Percentiles rank a stretch among this genome's conserved stretches.
Evolutionary conservation across 2,113 vertebrate genomes (phyloP).

Genomic region (Odocoileus virginianus): DNA sequence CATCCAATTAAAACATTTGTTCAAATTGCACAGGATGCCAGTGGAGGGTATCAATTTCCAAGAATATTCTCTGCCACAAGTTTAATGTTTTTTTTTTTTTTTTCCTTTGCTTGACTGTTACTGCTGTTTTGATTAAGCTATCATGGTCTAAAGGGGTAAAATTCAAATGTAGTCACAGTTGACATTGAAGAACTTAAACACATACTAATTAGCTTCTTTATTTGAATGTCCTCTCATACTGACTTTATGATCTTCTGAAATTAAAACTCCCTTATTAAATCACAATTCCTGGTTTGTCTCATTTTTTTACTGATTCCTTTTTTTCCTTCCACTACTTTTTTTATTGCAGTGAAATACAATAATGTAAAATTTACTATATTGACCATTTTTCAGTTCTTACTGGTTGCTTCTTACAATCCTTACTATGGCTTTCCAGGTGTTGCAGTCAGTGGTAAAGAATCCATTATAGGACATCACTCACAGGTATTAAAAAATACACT

Average conservation of each 20-base stretch:
- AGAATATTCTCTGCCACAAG: not conserved
- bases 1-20: constrained; percentile 49
- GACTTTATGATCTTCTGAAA: not conserved
- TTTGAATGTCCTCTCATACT: not conserved
- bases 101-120: not conserved
- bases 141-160: not conserved
- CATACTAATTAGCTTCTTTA: not conserved
- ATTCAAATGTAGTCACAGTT: not conserved
- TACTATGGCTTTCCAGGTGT: not conserved
- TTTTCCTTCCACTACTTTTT: not conserved
- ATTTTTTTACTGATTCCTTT: not conserved
- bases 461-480: not conserved
- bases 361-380: not conserved
- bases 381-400: not conserved
- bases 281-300: not conserved
- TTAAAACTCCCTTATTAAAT: not conserved
- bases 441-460: not conserved
- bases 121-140: constrained; percentile 22
- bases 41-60: constrained; percentile 2
- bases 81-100: not conserved
- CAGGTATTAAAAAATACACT: not conserved
- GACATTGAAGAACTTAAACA: not conserved
- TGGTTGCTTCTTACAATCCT: not conserved
- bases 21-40: constrained; percentile 18
- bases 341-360: not conserved